These are phyloP conservation scores for Styela clava DNA, from an alignment of 23 tunicate genomes.

Conservation along the genomic window DNA sequence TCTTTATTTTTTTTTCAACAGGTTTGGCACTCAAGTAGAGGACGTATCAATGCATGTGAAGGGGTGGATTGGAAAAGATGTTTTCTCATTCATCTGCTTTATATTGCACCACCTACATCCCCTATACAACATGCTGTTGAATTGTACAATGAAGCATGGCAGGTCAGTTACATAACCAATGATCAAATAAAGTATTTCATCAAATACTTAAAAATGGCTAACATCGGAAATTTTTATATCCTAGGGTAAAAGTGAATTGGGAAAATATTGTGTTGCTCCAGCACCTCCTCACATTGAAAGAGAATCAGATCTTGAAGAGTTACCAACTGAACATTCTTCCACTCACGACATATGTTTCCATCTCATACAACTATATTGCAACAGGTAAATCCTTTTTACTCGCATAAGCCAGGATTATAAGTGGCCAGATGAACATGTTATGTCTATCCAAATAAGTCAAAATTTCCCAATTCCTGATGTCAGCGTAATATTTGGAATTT, in stretches of 20 bases:
- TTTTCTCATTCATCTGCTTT: constrained; percentile 50
- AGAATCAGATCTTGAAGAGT: constrained; percentile 2
- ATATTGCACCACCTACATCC: constrained; percentile 47
- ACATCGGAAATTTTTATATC: neutral
- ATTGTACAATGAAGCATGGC: constrained; percentile 56
- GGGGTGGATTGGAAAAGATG: constrained; percentile 78
- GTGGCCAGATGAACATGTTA: no score
- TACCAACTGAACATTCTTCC: constrained; percentile 33
- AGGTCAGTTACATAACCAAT: no score
- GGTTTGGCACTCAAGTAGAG: constrained; percentile 70
- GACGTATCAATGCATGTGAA: constrained; percentile 53
- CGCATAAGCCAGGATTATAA: no score
- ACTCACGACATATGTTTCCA: constrained; percentile 68
- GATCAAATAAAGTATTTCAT: neutral
- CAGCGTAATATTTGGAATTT: no score
- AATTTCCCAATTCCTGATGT: no score
- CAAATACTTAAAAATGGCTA: neutral
- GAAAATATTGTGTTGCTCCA: constrained; percentile 65
- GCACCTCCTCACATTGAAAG: constrained; percentile 64
- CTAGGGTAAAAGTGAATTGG: constrained; percentile 63
- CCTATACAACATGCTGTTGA: constrained; percentile 40
- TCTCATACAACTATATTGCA: constrained; percentile 52
- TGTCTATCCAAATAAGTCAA: no score
- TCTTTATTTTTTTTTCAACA: constrained; percentile 8
- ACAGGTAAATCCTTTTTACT: constrained; percentile 39